Evolutionary conservation across 2,888 invertebrate species (phyloP), one percentile per base, ranked within the genome.

Genomic region (Calameuta pallipes): DNA sequence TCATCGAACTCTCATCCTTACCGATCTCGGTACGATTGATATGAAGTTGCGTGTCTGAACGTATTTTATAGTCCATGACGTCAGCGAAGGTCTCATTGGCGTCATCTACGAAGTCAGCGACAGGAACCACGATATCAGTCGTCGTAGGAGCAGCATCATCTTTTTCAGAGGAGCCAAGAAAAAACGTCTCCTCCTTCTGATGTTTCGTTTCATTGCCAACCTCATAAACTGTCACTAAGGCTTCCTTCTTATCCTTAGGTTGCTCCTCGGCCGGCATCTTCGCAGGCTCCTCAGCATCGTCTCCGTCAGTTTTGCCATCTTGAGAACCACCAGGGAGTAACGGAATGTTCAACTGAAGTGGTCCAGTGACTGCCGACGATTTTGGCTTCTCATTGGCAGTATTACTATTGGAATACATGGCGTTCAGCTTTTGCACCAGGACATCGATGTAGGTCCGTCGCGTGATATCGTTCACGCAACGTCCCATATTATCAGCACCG

Each of bases 401-500:
- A 6, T 78, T 81, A 2, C 81, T 80, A 69, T 82, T 83, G 0
- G 77, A 80, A 74, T 87, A 88, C 75, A 84, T 84, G 1, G 86
- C 85, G 77, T 90, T 91, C 35, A 92, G 82, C 3, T 88, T 87
- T 33, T 89, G 85, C 0, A 91, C 78, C 12, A 91, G 76, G 79
- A 91, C 91, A n/a, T 83, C 83, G 0, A 85, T 76, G 31, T 91
- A 90, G 0, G 88, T 87, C 13, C 86, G 85, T 56, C 84, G 82
- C 78, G 91, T 85, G 73, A 91, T 85, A 15, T 71, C 73, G 75
- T 84, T 87, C 23, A 88, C 85, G 80, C 91, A 89, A 23, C 87
- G 85, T 56, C 87, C 88, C 84, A 88, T 88, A 9, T 80, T 82
- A 91, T 94, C 82, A 88, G 93, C 76, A 87, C 91, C 74, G 87